Percentiles rank a stretch among this genome's conserved stretches.
phyloP scores from a whole-genome alignment of 2,888 invertebrate species.

The Cheilosia soror region DNA sequence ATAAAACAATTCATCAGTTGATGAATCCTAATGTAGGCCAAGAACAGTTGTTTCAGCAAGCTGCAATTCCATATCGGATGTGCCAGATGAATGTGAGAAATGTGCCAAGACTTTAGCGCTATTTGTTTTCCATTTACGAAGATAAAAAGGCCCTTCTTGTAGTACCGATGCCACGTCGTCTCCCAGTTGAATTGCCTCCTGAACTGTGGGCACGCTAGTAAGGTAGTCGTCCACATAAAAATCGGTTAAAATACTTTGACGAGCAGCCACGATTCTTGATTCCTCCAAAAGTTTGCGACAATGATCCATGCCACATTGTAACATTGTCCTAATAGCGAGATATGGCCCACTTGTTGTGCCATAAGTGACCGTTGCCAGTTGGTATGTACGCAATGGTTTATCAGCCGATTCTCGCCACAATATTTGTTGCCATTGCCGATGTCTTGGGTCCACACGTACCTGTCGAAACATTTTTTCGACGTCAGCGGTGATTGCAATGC shows the following conservation, averaged over 20 bases:
- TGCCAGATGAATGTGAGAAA: background rate
- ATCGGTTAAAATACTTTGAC: background rate
- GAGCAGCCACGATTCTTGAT: background rate
- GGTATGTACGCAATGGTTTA: no score
- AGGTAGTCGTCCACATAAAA: background rate
- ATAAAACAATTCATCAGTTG: constrained; percentile 25
- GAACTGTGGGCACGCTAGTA: background rate
- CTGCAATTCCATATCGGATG: background rate
- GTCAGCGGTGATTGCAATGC: constrained; percentile 13
- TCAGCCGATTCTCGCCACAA: background rate
- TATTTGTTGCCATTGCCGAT: constrained; percentile 21
- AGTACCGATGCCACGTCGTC: constrained; percentile 17
- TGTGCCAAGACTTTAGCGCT: constrained; percentile 5
- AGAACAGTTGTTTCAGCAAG: constrained; percentile 11
- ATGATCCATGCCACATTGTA: constrained; percentile 20
- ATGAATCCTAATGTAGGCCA: constrained; percentile 31
- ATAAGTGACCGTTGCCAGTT: no score
- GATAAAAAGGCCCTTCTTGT: constrained; percentile 14
- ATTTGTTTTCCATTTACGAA: constrained; percentile 46
- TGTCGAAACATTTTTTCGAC: constrained; percentile 11
- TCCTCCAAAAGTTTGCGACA: background rate
- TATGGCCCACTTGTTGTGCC: constrained; percentile 7
- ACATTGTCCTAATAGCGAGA: constrained; percentile 4
- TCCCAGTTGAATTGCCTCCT: constrained; percentile 15
- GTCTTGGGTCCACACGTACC: constrained; percentile 9